These are phyloP conservation scores for Megaceryle torquata DNA, from an alignment of 2,113 vertebrate genomes.

Conservation along the genomic window DNA sequence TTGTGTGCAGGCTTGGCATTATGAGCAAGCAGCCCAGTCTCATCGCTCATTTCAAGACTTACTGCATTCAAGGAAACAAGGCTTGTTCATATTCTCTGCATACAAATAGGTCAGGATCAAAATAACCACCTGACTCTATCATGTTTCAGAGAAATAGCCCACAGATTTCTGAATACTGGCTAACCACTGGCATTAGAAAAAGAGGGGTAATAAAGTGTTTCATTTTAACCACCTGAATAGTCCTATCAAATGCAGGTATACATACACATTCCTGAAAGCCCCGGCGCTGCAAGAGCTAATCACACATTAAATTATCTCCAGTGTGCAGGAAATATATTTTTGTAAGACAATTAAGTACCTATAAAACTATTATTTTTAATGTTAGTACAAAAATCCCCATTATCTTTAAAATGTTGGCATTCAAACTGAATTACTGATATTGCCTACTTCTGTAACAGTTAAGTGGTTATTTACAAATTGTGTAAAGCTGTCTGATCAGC, in stretches of 20 bases:
- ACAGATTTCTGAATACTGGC: constrained; percentile 1
- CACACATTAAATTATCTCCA: neutral
- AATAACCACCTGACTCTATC: neutral
- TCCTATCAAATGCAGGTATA: neutral
- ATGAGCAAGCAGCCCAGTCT: neutral
- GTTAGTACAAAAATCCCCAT: neutral
- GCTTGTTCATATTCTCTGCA: neutral
- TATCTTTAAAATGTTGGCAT: neutral
- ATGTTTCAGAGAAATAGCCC: neutral
- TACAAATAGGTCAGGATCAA: neutral
- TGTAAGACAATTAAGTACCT: neutral
- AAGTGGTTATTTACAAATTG: constrained; percentile 14
- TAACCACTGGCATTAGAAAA: neutral
- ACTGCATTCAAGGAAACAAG: neutral
- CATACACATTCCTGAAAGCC: neutral
- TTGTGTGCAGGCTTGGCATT: neutral
- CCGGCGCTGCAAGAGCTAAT: neutral
- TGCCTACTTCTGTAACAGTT: neutral
- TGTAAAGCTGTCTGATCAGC: neutral
- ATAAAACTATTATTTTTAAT: neutral
- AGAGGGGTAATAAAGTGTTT: neutral
- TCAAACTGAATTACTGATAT: neutral
- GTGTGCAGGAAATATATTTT: neutral
- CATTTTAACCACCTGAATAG: constrained; percentile 6
- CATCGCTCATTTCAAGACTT: neutral